Evolutionary conservation across 92 coral and sea anemone genomes (phyloP).

Genomic region (Zoanthus gigantus): DNA sequence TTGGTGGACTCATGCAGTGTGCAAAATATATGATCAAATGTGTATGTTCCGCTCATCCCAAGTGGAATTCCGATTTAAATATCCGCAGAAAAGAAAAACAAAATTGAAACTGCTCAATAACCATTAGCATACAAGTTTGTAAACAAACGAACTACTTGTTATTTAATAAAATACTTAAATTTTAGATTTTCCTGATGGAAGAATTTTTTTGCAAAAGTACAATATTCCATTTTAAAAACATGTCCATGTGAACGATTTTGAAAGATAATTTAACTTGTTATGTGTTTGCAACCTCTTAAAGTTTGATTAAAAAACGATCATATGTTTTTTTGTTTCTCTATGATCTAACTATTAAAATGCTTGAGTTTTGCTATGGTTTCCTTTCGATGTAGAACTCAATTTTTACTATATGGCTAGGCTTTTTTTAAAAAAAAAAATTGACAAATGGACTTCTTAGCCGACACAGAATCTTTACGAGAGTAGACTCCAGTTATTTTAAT

Average conservation of each 20-base stretch:
- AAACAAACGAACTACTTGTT: background rate
- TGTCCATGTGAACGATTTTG: background rate
- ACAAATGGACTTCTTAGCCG: background rate
- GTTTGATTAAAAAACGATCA: conserved; percentile 35
- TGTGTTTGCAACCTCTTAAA: conserved; percentile 40
- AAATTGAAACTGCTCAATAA: background rate
- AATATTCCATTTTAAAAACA: background rate
- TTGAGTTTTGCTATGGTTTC: background rate
- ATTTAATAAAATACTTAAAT: background rate
- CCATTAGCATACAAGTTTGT: background rate
- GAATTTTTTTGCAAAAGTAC: background rate
- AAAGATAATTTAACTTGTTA: background rate
- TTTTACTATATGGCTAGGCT: background rate
- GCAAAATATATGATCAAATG: background rate
- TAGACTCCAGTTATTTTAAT: conserved; percentile 7
- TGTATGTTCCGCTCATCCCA: conserved; percentile 1
- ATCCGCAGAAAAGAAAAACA: background rate
- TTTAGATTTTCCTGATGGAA: too few relatives aligned
- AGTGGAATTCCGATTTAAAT: background rate
- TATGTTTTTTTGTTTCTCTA: background rate
- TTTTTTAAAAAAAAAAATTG: background rate
- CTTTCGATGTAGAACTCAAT: background rate
- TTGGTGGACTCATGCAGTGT: conserved; percentile 32
- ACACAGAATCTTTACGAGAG: background rate
- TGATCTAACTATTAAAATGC: background rate